These are phyloP conservation scores for Rhynchophorus ferrugineus DNA, from an alignment of 1,140 invertebrate species.

Conservation along the genomic window DNA sequence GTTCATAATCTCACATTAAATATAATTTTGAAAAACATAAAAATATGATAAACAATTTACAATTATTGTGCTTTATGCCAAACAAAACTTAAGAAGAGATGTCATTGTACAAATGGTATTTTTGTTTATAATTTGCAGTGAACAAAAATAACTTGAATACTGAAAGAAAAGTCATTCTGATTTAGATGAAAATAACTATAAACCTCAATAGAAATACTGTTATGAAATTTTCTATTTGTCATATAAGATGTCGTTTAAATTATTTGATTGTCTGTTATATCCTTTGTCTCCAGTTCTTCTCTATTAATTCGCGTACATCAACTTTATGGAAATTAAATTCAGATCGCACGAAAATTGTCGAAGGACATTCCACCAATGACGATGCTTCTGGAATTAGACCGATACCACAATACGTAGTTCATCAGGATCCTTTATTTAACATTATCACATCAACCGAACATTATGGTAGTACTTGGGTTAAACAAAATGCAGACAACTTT, in stretches of 20 bases:
- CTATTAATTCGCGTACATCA: conserved; percentile 62
- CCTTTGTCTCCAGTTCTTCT: conserved; percentile 55
- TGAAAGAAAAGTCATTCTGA: too few species aligned
- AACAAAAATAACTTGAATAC: too few species aligned
- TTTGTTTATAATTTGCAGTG: too few species aligned
- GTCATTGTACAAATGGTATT: too few species aligned
- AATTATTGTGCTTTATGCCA: too few species aligned
- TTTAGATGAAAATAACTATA: too few species aligned
- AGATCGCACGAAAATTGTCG: conserved; percentile 60
- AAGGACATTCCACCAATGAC: conserved; percentile 33
- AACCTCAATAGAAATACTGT: too few species aligned
- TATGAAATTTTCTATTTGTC: too few species aligned
- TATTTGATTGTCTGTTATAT: conserved; percentile 23
- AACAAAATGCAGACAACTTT: conserved; percentile 34
- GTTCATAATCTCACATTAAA: too few species aligned
- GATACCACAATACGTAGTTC: conserved; percentile 39
- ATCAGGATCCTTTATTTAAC: conserved; percentile 53
- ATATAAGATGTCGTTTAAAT: neutral
- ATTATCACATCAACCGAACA: conserved; percentile 57
- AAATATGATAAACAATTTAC: too few species aligned
- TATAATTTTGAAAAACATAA: too few species aligned
- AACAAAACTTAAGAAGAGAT: too few species aligned
- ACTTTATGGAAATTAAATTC: conserved; percentile 65
- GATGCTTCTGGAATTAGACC: conserved; percentile 9
- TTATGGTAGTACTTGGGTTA: conserved; percentile 55